Base-by-base conservation (phyloP, 2,888 invertebrate species). In the Endomychus coccineus region DNA sequence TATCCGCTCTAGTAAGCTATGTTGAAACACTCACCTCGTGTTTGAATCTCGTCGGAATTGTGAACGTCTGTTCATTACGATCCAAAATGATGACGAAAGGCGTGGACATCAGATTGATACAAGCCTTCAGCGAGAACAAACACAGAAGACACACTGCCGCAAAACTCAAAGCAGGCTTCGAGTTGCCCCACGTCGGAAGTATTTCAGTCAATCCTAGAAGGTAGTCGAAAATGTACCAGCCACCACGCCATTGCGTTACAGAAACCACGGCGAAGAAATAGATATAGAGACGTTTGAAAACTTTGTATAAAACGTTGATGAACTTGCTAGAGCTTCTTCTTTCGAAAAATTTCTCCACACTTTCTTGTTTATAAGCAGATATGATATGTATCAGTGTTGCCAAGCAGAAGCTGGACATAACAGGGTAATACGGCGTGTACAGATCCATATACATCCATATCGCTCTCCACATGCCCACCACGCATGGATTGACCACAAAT, bases 381-480 rank as follows among this genome's bases (percentile, higher is more conserved):
- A n/a, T n/a, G n/a, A n/a, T n/a, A n/a, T n/a, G n/a, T n/a, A n/a
- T n/a, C n/a, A n/a, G n/a, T n/a, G n/a, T n/a, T n/a, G n/a, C n/a
- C n/a, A n/a, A n/a, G n/a, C n/a, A n/a, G n/a, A n/a, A n/a, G n/a
- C n/a, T n/a, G n/a, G n/a, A n/a, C n/a, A n/a, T n/a, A n/a, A n/a
- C n/a, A n/a, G n/a, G n/a, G n/a, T n/a, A n/a, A n/a, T n/a, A n/a
- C n/a, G n/a, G n/a, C n/a, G n/a, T n/a, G n/a, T n/a, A n/a, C n/a
- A n/a, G n/a, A 57, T 79, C 83, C 71, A 85, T 78, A 32, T 89
- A 71, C 27, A 76, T 75, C 88, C 89, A 90, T 28, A 85, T 83
- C 46, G 87, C 84, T 45, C 89, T 74, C 90, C 90, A 89, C 64
- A 86, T 88, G 44, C 80, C 77, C 39, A 90, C 85, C 30, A 89